Evolutionary conservation across 2,113 vertebrate genomes (phyloP).

Genomic region (Colius striatus): DNA sequence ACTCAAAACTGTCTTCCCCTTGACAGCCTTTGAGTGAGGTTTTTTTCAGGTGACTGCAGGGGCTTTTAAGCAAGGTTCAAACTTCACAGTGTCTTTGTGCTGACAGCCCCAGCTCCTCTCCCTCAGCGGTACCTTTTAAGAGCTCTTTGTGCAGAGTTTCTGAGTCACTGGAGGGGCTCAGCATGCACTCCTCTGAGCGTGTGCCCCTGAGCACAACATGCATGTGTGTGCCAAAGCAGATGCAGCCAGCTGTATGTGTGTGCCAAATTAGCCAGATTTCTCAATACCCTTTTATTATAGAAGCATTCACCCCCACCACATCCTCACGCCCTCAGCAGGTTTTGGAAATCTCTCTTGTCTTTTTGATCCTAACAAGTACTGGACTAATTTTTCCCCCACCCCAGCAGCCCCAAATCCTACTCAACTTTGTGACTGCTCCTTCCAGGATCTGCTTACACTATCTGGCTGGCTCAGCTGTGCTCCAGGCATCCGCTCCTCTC

Average conservation of each 20-base stretch:
- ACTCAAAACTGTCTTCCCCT: not conserved
- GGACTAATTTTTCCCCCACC: not conserved
- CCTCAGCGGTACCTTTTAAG: not conserved
- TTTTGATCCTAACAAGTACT: not conserved
- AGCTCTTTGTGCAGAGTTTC: not conserved
- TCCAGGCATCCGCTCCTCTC: too few species aligned
- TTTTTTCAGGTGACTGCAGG: not conserved
- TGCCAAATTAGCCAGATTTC: not conserved
- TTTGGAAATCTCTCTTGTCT: not conserved
- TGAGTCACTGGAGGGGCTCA: not conserved
- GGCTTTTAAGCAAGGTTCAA: not conserved
- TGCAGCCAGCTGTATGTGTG: fast-evolving
- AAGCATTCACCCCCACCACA: not conserved
- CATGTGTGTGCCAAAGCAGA: not conserved
- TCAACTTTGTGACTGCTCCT: too few species aligned
- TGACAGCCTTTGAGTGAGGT: not conserved
- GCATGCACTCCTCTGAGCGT: fast-evolving
- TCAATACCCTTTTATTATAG: not conserved
- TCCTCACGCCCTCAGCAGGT: not conserved
- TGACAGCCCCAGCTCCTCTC: not conserved
- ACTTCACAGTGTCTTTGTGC: not conserved
- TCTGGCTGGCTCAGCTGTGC: too few species aligned
- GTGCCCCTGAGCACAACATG: not conserved
- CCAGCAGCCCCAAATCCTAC: too few species aligned
- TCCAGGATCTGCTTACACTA: too few species aligned